Conservation (phyloP, 2,797 vertebrate species). For the Steatocranus sp. region DNA sequence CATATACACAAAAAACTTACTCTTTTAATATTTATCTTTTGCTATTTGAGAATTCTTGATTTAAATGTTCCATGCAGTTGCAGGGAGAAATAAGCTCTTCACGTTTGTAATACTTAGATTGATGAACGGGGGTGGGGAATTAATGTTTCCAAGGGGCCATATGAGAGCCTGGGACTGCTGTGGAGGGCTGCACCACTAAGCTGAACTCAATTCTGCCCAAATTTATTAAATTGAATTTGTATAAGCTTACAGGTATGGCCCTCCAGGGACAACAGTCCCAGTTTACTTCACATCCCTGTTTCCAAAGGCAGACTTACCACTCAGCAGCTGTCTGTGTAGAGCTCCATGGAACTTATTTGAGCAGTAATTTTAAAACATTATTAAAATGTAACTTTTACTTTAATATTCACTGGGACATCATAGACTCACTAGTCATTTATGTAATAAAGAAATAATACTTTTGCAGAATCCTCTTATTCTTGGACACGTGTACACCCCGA, state of each 20-base stretch:
- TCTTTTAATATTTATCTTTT: neutral
- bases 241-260: neutral
- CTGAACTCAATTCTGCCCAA: neutral
- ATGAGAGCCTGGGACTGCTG: neutral
- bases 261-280: neutral
- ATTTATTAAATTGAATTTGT: neutral
- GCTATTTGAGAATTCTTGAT: neutral
- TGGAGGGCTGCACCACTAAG: neutral
- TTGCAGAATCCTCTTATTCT: neutral
- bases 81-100: neutral
- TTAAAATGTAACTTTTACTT: neutral
- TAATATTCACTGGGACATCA: neutral
- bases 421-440: fast-evolving
- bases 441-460: neutral
- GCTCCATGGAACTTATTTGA: neutral
- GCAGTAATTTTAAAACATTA: neutral
- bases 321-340: neutral
- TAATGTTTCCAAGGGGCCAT: fast-evolving
- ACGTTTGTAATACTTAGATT: fast-evolving
- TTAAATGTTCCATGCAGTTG: neutral
- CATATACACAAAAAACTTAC: fast-evolving
- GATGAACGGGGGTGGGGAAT: fast-evolving
- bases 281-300: neutral
- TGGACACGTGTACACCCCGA: neutral
- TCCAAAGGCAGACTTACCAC: neutral